Conservation (phyloP, 1,140 invertebrate species). For the Drosophila eugracilis region DNA sequence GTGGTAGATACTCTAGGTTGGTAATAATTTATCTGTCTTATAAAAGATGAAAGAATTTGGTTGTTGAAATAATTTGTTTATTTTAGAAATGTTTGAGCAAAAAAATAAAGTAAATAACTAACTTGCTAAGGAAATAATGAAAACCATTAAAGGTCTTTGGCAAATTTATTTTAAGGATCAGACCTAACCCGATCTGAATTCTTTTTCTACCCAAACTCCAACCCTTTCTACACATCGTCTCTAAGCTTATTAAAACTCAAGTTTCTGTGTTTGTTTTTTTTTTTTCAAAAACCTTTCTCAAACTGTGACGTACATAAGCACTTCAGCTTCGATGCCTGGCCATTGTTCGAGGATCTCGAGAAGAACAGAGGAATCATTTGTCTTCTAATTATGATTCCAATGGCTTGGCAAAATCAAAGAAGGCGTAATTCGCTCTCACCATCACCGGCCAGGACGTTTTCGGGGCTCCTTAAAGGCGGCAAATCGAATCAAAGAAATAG, state of each 20-base stretch:
- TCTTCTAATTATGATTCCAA: constrained; percentile 79
- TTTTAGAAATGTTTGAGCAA: too few relatives aligned
- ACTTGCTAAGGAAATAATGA: constrained; percentile 10
- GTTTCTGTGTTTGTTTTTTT: constrained; percentile 12
- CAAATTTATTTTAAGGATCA: not conserved
- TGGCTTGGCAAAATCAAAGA: constrained; percentile 72
- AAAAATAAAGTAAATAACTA: constrained; percentile 1
- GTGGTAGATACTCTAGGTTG: not conserved
- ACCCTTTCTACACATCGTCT: constrained; percentile 19
- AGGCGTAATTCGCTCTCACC: constrained; percentile 82
- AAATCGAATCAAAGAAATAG: constrained; percentile 81
- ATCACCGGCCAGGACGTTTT: constrained; percentile 15
- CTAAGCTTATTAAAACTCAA: constrained; percentile 66
- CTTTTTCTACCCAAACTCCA: not conserved
- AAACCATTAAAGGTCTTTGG: not conserved
- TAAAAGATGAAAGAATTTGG: too few relatives aligned
- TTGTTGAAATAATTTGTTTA: too few relatives aligned
- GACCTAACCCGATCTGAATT: not conserved
- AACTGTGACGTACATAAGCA: constrained; percentile 50
- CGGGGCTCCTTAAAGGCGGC: constrained; percentile 63
- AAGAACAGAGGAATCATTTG: constrained; percentile 55
- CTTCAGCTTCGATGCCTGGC: constrained; percentile 51
- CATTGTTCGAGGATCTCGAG: constrained; percentile 43
- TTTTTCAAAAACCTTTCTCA: constrained; percentile 39
- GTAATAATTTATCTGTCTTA: not conserved